Evolutionary conservation across 2,113 vertebrate species (phyloP), one percentile per base, ranked within the genome.

Genomic region (Aptenodytes forsteri): DNA sequence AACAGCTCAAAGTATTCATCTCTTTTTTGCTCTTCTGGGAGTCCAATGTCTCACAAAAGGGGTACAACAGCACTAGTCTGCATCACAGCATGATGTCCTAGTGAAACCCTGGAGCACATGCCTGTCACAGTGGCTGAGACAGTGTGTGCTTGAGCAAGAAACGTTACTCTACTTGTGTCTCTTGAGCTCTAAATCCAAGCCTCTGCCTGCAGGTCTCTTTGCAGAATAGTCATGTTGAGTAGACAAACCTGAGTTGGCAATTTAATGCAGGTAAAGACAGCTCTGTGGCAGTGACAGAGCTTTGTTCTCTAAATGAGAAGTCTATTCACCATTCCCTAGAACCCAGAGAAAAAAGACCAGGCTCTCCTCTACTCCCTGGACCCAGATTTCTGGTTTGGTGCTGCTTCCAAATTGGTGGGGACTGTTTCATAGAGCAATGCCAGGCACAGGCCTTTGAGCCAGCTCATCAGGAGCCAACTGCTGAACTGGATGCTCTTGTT

Each of bases 401-500:
- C 49, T 92, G 72, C 81, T 69, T 90, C 91, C 78, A 72, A 6
- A 62, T 82, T 36, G 13, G 72, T 90, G 88, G 88, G 93, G 66
- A 78, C 54, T 81, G 52, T 75, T 84, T 42, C 64, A 64, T 11
- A 72, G 83, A 97, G 94, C 95, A 96, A 27, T 70, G 79, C 66
- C 91, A 95, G 91, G 73, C 55, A 65, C 81, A 93, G 92, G 82
- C 95, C 91, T 80, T 78, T 66, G 83, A 64, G 87, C 64, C 88
- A 97, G 92, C 91, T 91, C 58, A 21, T 64, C 87, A 95, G 75
- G 81, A 91, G 94, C 94, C 40, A 0, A 86, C 61, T 94, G 80
- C 95, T 91, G 80, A 96, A 92, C 94, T 95, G 94, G 87, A 95
- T 95, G 86, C 89, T 97, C 80, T 98, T 84, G 79, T 95, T 95